These are phyloP conservation scores for Gorsachius magnificus DNA, from an alignment of 2,797 vertebrate species.

Conservation along the genomic window DNA sequence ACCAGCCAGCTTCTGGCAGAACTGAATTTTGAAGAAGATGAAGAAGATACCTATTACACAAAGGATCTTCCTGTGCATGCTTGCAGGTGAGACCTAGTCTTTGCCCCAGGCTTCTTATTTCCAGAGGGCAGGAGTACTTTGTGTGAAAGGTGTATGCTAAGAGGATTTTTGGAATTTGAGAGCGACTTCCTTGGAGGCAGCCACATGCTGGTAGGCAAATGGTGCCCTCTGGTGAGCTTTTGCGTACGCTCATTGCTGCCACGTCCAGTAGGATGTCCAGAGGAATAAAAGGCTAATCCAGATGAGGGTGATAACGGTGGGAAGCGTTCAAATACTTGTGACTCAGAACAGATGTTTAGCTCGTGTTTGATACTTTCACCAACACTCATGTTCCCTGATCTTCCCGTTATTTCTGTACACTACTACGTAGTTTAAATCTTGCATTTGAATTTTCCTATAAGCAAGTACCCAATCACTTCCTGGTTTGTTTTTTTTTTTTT, in stretches of 20 bases:
- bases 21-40: constrained; percentile 94
- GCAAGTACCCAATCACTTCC: not conserved
- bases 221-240: not conserved
- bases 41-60: constrained; percentile 94
- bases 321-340: not conserved
- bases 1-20: constrained; percentile 91
- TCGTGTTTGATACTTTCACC: not conserved
- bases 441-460: not conserved
- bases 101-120: fast-evolving
- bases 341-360: not conserved
- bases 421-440: not conserved
- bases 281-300: not conserved
- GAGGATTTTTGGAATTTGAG: not conserved
- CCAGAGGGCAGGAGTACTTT: not conserved
- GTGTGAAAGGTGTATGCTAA: not conserved
- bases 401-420: not conserved
- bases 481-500: not conserved
- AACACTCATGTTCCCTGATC: fast-evolving
- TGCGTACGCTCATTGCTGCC: fast-evolving
- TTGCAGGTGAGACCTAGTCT: constrained; percentile 82
- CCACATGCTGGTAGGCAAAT: not conserved
- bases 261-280: not conserved
- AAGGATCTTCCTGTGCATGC: constrained; percentile 96
- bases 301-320: not conserved
- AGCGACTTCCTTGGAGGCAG: not conserved